Evolutionary conservation across 2,797 vertebrate species (phyloP).

Genomic region (Sebastes steindachneri): DNA sequence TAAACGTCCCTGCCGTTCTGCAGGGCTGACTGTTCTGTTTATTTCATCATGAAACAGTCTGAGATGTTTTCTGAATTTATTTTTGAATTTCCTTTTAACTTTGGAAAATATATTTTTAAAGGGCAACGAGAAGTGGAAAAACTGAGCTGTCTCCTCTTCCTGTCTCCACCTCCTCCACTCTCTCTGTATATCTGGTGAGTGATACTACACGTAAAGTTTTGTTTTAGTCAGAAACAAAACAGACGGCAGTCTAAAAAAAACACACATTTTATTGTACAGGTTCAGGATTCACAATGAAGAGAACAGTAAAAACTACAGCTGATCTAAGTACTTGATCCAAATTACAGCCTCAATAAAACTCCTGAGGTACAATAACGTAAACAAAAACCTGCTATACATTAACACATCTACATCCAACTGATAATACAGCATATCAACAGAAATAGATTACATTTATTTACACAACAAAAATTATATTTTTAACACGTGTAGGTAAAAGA

Average conservation of each 20-base stretch:
- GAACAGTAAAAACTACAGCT: slow-evolving; percentile 21
- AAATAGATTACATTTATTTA: slow-evolving; percentile 42
- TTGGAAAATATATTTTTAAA: not conserved
- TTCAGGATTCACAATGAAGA: slow-evolving; percentile 22
- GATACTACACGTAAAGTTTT: not conserved
- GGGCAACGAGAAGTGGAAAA: slow-evolving; percentile 4
- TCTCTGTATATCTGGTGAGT: not conserved
- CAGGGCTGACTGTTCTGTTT: not conserved
- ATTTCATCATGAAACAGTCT: not conserved
- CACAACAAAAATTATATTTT: slow-evolving; percentile 22
- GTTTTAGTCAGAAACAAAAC: not conserved
- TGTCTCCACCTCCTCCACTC: not conserved
- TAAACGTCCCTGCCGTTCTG: fast-evolving
- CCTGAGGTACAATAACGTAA: slow-evolving; percentile 44
- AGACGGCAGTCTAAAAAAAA: slow-evolving; percentile 11
- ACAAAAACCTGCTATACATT: slow-evolving; percentile 31
- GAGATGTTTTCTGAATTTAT: not conserved
- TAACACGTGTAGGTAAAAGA: slow-evolving; percentile 14
- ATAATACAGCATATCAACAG: slow-evolving; percentile 1
- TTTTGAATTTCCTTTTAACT: not conserved
- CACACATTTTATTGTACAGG: slow-evolving; percentile 53
- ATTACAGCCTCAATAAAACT: slow-evolving; percentile 11
- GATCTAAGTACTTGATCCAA: slow-evolving; percentile 4
- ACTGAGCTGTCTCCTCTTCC: not conserved
- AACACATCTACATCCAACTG: slow-evolving; percentile 12